Conservation (phyloP, 2,797 vertebrate genomes). For the Lacerta viridis region DNA sequence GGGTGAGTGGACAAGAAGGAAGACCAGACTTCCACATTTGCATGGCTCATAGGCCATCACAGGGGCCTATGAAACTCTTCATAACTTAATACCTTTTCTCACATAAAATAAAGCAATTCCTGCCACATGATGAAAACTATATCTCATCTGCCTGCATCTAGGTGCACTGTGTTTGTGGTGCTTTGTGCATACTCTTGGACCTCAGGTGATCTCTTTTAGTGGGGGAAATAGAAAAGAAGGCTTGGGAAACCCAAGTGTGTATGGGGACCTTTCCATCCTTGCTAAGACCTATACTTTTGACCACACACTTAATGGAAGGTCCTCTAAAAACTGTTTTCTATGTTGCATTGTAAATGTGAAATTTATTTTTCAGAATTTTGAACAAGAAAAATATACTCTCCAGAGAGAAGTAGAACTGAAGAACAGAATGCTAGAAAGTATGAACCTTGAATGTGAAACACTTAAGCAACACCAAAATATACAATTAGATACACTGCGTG, state of each 20-base stretch:
- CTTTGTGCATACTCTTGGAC: neutral
- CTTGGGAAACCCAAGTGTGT: neutral
- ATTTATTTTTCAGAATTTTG: slow-evolving; percentile 84
- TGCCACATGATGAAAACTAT: too few species aligned
- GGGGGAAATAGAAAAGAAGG: neutral
- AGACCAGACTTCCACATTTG: too few species aligned
- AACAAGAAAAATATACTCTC: slow-evolving; percentile 94
- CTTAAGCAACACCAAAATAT: slow-evolving; percentile 88
- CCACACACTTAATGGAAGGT: neutral
- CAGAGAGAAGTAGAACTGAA: slow-evolving; percentile 92
- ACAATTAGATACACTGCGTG: slow-evolving; percentile 85
- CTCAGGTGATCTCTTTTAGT: neutral
- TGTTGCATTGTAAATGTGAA: neutral
- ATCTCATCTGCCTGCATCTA: neutral
- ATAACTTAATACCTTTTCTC: too few species aligned
- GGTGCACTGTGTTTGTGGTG: neutral
- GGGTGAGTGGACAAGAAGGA: too few species aligned
- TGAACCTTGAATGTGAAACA: slow-evolving; percentile 88
- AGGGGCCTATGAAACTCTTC: too few species aligned
- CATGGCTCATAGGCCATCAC: too few species aligned
- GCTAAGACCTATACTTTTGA: neutral
- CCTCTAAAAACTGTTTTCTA: neutral
- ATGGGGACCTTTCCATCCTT: neutral
- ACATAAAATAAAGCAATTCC: too few species aligned
- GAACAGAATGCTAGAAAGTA: slow-evolving; percentile 88